Evolutionary conservation across 1,140 invertebrate species (phyloP).

Genomic region (Ylistrum balloti): DNA sequence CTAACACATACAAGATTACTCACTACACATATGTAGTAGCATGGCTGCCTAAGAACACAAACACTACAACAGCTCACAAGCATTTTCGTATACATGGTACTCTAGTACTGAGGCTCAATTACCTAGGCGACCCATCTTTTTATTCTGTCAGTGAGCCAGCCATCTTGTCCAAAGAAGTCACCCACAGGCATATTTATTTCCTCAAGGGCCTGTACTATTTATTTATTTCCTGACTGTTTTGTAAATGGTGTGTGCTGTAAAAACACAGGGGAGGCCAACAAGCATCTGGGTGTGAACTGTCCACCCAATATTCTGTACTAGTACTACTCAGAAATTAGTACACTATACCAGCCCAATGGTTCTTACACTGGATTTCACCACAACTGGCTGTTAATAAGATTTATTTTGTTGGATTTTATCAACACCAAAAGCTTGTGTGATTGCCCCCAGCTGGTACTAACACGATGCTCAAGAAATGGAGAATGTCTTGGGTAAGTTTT

Average conservation of each 20-base stretch:
- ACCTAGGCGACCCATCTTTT: conserved; percentile 32
- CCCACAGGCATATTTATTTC: conserved; percentile 33
- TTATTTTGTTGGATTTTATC: conserved; percentile 40
- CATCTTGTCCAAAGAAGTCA: conserved; percentile 38
- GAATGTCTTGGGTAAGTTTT: conserved; percentile 54
- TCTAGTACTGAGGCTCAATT: neutral
- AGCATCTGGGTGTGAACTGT: neutral
- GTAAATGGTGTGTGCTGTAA: conserved; percentile 47
- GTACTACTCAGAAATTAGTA: neutral
- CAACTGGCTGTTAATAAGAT: neutral
- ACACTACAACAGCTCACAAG: conserved; percentile 21
- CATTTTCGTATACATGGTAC: conserved; percentile 38
- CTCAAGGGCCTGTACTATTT: conserved; percentile 13
- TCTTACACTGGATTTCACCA: neutral
- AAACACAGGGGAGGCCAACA: neutral
- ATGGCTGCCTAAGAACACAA: conserved; percentile 38
- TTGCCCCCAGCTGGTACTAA: neutral
- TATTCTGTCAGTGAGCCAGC: conserved; percentile 26
- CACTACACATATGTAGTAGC: conserved; percentile 22
- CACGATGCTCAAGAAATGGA: conserved; percentile 57
- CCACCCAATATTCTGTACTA: neutral
- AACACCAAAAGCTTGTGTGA: conserved; percentile 41
- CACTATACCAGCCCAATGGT: conserved; percentile 40
- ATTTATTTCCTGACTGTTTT: conserved; percentile 45
- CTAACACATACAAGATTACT: conserved; percentile 33